phyloP scores from a whole-genome alignment of 2,797 vertebrate species.

The Cephalopachus bancanus region DNA sequence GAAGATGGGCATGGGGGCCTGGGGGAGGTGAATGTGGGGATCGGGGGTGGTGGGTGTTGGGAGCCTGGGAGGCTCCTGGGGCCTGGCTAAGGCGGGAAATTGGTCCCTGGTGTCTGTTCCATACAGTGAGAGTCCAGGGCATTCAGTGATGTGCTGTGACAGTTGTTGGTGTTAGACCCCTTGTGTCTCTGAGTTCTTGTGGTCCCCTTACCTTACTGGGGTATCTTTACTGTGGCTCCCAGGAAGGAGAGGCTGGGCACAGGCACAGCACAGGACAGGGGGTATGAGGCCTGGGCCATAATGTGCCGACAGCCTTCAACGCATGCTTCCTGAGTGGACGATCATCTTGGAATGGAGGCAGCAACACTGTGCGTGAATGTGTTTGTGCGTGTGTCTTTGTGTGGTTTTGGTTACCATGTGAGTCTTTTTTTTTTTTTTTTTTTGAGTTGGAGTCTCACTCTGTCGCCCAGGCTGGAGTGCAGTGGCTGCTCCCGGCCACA shows the following conservation, averaged over 20 bases:
- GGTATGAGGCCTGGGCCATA: too few species aligned
- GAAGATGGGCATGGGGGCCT: too few species aligned
- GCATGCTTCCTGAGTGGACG: neutral
- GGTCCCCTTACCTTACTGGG: neutral
- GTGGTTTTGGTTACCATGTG: neutral
- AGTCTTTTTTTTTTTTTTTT: neutral
- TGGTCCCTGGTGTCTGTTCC: neutral
- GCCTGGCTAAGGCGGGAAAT: neutral
- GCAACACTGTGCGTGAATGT: neutral
- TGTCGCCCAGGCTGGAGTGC: too few species aligned
- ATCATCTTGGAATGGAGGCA: neutral
- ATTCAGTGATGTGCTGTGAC: neutral
- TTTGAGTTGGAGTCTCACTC: too few species aligned
- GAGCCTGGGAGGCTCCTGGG: too few species aligned
- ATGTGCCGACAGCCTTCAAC: neutral
- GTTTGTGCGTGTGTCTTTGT: neutral
- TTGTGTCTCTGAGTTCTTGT: neutral
- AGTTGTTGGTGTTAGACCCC: neutral
- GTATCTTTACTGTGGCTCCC: neutral
- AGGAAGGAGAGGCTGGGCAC: neutral
- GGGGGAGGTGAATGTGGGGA: too few species aligned
- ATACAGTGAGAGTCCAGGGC: neutral
- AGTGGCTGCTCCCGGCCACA: too few species aligned
- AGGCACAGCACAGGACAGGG: too few species aligned
- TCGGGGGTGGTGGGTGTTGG: too few species aligned